phyloP scores from a whole-genome alignment of 2,888 invertebrate genomes.

The Eubasilissa splendida region DNA sequence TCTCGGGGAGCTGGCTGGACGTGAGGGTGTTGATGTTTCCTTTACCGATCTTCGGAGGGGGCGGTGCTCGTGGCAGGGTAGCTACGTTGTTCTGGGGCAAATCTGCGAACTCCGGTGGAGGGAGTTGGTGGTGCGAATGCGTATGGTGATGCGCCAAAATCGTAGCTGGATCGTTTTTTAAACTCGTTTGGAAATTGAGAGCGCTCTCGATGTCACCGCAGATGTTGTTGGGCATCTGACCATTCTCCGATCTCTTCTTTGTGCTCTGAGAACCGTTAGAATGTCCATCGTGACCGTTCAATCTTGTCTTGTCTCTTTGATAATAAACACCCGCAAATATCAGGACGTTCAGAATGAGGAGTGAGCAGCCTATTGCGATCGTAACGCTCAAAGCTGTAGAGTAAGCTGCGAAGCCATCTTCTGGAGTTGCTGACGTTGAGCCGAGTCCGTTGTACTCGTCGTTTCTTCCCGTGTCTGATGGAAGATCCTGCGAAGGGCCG shows the following conservation, averaged over 20 bases:
- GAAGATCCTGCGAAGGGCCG: slow-evolving; percentile 60
- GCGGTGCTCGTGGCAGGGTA: slow-evolving; percentile 81
- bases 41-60: slow-evolving; percentile 81
- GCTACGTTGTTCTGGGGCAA: slow-evolving; percentile 80
- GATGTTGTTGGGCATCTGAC: slow-evolving; percentile 91
- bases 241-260: slow-evolving; percentile 86
- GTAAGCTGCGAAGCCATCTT: slow-evolving; percentile 91
- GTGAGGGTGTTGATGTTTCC: slow-evolving; percentile 73
- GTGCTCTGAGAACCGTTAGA: slow-evolving; percentile 70
- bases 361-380: slow-evolving; percentile 94
- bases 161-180: slow-evolving; percentile 81
- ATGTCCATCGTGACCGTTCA: slow-evolving; percentile 75
- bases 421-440: slow-evolving; percentile 76
- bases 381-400: slow-evolving; percentile 93
- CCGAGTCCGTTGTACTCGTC: slow-evolving; percentile 63
- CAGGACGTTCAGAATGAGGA: slow-evolving; percentile 91
- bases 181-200: slow-evolving; percentile 70
- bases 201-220: slow-evolving; percentile 86
- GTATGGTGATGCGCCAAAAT: slow-evolving; percentile 84
- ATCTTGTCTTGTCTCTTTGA: slow-evolving; percentile 88
- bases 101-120: slow-evolving; percentile 89
- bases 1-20: slow-evolving; percentile 76
- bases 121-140: slow-evolving; percentile 82
- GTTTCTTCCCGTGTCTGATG: slow-evolving; percentile 60
- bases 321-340: slow-evolving; percentile 97